These are phyloP conservation scores for Picathartes gymnocephalus DNA, from an alignment of 2,113 vertebrate genomes.

Conservation along the genomic window DNA sequence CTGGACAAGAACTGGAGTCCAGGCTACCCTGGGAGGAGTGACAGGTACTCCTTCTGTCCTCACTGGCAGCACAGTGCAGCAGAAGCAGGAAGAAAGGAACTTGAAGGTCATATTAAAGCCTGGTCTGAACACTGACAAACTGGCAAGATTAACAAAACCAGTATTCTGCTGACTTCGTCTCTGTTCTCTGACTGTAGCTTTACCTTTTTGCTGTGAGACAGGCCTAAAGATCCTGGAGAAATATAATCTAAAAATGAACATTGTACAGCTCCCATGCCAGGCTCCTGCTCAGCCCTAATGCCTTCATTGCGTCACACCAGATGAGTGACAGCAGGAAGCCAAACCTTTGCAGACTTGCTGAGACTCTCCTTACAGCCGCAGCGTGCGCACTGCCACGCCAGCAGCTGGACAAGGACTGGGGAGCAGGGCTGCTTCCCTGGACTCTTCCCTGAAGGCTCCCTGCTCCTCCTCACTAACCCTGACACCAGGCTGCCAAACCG, in stretches of 20 bases:
- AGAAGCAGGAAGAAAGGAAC: background rate
- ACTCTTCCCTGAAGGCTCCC: background rate
- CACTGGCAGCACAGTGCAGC: background rate
- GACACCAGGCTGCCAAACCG: background rate
- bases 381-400: fast-evolving
- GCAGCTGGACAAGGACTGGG: background rate
- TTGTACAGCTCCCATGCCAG: background rate
- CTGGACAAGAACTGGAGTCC: background rate
- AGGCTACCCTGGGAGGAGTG: background rate
- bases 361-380: fast-evolving
- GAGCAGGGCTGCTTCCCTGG: background rate
- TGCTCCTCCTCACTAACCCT: background rate
- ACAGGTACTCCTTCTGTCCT: background rate
- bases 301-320: background rate
- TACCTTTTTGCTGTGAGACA: background rate
- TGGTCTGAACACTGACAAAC: background rate
- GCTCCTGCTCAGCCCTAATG: background rate
- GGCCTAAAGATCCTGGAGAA: background rate
- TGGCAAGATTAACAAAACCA: background rate
- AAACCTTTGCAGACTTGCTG: background rate
- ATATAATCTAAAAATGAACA: background rate
- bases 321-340: background rate
- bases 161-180: background rate
- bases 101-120: background rate
- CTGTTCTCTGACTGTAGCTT: background rate